Evolutionary conservation across 2,113 vertebrate species (phyloP).

Genomic region (Orthochromis malagaraziensis): DNA sequence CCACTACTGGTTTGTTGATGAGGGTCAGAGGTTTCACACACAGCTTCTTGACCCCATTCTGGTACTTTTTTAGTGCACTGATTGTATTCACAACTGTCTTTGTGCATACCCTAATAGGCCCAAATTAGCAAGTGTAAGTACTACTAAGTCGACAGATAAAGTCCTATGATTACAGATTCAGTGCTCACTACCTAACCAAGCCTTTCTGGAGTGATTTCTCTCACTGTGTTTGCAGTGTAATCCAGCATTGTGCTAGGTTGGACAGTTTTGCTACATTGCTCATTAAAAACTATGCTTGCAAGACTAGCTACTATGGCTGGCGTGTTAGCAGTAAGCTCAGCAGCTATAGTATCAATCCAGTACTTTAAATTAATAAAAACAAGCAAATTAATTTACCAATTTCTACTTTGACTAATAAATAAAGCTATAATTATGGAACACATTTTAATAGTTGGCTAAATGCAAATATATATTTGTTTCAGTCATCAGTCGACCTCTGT

Average conservation of each 20-base stretch:
- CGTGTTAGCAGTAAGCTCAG: background rate
- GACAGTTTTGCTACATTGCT: background rate
- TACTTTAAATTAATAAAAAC: background rate
- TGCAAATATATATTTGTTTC: background rate
- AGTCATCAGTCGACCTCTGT: conserved; percentile 1
- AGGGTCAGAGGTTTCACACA: background rate
- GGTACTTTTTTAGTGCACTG: background rate
- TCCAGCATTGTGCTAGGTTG: background rate
- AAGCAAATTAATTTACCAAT: background rate
- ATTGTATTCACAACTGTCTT: background rate
- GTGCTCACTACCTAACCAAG: background rate
- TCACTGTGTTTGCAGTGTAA: background rate
- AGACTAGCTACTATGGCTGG: no score
- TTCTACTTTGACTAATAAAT: background rate
- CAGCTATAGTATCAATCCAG: background rate
- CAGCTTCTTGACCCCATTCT: background rate
- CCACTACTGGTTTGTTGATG: background rate
- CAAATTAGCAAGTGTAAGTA: background rate
- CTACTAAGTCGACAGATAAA: background rate
- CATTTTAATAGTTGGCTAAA: background rate
- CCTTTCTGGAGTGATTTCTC: background rate
- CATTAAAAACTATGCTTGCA: background rate
- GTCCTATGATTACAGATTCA: background rate
- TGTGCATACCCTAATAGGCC: background rate
- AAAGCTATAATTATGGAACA: background rate